Conservation (phyloP, 64 coral and sea anemone species). For the Stichodactyla mertensii region DNA sequence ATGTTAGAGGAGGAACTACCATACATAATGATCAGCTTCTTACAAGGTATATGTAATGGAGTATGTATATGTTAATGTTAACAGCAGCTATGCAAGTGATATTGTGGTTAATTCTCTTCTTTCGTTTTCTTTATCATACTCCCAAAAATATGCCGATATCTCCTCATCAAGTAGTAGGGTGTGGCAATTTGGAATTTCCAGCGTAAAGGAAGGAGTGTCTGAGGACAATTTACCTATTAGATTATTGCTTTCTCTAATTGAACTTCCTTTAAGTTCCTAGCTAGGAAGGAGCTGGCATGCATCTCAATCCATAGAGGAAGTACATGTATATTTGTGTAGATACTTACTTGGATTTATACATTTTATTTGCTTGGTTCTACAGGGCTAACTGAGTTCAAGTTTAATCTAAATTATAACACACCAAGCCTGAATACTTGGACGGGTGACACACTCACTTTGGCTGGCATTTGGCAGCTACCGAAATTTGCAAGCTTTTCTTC, state of each 20-base stretch:
- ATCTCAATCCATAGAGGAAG: not conserved
- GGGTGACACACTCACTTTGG: conserved; percentile 58
- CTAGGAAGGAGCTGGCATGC: too few relatives aligned
- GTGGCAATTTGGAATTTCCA: too few relatives aligned
- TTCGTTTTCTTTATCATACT: too few relatives aligned
- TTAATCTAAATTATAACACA: conserved; percentile 95
- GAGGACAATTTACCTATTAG: too few relatives aligned
- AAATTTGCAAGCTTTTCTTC: conserved; percentile 24
- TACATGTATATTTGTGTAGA: not conserved
- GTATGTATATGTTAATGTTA: too few relatives aligned
- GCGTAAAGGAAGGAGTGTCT: too few relatives aligned
- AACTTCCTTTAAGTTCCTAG: too few relatives aligned
- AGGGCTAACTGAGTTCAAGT: conserved; percentile 91
- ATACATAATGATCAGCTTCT: conserved; percentile 83
- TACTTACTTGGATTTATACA: not conserved
- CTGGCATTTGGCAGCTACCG: conserved; percentile 86
- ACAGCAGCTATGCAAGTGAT: too few relatives aligned
- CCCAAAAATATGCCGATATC: too few relatives aligned
- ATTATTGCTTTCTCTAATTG: too few relatives aligned
- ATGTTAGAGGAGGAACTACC: conserved; percentile 72
- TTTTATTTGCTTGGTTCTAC: not conserved
- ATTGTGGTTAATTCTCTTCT: too few relatives aligned
- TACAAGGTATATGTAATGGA: conserved; percentile 63
- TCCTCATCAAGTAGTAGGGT: too few relatives aligned
- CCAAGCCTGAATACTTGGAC: conserved; percentile 87